Conservation (phyloP, 2,888 invertebrate species). For the Gastrophysa polygoni region DNA sequence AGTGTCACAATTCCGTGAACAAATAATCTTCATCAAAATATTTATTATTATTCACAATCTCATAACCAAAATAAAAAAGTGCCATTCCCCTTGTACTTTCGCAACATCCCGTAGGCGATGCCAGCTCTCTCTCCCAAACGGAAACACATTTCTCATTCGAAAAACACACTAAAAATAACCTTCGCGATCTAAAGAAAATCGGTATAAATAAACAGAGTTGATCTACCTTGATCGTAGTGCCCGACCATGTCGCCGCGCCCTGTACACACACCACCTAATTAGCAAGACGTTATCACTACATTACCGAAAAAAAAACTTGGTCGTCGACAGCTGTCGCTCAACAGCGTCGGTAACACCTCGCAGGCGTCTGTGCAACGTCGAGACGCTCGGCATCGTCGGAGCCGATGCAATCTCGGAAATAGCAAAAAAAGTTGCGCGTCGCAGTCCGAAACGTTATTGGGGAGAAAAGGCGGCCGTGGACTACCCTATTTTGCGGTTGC, state of each 20-base stretch:
- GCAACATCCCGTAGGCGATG: too few species aligned
- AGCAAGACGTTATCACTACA: slow-evolving; percentile 35
- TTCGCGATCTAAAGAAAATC: too few species aligned
- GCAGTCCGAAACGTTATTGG: too few species aligned
- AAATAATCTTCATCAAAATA: too few species aligned
- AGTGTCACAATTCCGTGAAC: too few species aligned
- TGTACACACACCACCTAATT: slow-evolving; percentile 34
- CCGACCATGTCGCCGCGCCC: slow-evolving; percentile 29
- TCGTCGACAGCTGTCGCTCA: slow-evolving; percentile 33
- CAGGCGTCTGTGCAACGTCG: slow-evolving; percentile 27
- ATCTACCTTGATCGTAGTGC: slow-evolving; percentile 37
- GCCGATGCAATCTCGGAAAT: background rate
- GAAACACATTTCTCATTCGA: background rate
- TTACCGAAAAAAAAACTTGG: too few species aligned
- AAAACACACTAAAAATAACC: slow-evolving; percentile 17
- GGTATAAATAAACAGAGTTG: too few species aligned
- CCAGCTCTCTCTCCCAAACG: background rate
- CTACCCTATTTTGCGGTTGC: too few species aligned
- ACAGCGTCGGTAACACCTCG: slow-evolving; percentile 21
- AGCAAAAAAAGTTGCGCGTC: slow-evolving; percentile 15
- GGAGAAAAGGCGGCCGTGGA: too few species aligned
- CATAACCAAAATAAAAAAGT: too few species aligned
- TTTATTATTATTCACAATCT: too few species aligned
- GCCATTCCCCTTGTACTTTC: too few species aligned
- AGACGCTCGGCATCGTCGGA: slow-evolving; percentile 24